phyloP scores from a whole-genome alignment of 2,113 vertebrate species.

The Pogona vitticeps region DNA sequence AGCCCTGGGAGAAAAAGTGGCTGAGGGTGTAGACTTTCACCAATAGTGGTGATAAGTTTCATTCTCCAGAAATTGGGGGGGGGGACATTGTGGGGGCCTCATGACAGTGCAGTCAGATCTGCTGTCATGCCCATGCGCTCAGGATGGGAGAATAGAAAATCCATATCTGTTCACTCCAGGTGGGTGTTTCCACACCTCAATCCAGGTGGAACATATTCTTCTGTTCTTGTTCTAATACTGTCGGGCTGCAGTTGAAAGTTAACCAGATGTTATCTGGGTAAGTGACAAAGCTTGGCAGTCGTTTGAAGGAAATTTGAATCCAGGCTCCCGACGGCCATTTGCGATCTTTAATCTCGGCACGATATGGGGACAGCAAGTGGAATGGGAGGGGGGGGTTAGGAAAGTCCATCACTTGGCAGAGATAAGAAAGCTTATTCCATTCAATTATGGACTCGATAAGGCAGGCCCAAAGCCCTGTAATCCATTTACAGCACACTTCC shows the following conservation, averaged over 20 bases:
- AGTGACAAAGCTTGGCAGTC: neutral
- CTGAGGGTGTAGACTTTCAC: no score
- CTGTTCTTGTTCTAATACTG: neutral
- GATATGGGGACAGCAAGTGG: conserved; percentile 48
- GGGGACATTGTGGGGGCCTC: no score
- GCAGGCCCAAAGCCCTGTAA: conserved; percentile 41
- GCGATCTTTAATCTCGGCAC: conserved; percentile 33
- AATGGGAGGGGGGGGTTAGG: conserved; percentile 9
- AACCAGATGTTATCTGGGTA: neutral
- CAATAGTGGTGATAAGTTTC: no score
- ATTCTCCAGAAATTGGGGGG: no score
- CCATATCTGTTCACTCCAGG: neutral
- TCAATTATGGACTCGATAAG: conserved; percentile 61
- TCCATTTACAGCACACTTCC: neutral
- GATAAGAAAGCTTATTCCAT: conserved; percentile 66
- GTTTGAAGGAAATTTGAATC: neutral
- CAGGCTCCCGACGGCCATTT: neutral
- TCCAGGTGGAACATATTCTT: neutral
- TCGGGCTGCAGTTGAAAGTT: neutral
- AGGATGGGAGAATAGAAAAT: neutral
- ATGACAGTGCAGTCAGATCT: no score
- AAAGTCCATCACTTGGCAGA: conserved; percentile 10
- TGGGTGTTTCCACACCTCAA: no score
- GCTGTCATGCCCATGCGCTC: no score
- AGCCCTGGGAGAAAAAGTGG: no score